These are phyloP conservation scores for Spodoptera littoralis DNA, from an alignment of 2,888 invertebrate genomes.

Conservation along the genomic window DNA sequence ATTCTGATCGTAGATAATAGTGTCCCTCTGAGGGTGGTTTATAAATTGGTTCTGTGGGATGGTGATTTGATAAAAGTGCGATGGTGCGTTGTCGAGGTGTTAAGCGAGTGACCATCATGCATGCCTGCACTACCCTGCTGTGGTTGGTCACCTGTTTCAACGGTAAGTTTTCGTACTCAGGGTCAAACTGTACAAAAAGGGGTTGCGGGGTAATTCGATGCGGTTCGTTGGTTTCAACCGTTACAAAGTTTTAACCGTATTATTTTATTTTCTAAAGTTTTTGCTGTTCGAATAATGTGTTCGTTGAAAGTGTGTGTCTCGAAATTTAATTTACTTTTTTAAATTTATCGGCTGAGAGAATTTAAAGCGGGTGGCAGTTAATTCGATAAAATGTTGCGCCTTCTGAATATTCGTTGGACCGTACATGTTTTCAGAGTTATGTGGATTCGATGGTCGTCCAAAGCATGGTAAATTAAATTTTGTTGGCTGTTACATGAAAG, in stretches of 20 bases:
- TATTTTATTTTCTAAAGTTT: constrained; percentile 44
- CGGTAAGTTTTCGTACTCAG: constrained; percentile 76
- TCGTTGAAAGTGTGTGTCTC: constrained; percentile 34
- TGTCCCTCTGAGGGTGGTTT: constrained; percentile 60
- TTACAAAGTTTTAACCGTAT: constrained; percentile 55
- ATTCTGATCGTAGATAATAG: constrained; percentile 68
- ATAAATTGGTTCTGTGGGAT: constrained; percentile 76
- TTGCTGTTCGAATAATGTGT: constrained; percentile 17
- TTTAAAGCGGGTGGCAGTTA: constrained; percentile 33
- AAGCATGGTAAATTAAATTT: constrained; percentile 47
- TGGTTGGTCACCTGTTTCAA: constrained; percentile 83
- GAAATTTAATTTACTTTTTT: constrained; percentile 38
- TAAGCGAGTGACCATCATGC: constrained; percentile 75
- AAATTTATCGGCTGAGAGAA: constrained; percentile 23
- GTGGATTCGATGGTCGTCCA: constrained; percentile 36
- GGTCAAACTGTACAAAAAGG: constrained; percentile 68
- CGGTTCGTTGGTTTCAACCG: constrained; percentile 72
- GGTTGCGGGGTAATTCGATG: constrained; percentile 65
- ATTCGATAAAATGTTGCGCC: constrained; percentile 37
- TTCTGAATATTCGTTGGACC: constrained; percentile 31
- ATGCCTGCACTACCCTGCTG: constrained; percentile 75
- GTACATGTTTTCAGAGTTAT: constrained; percentile 46
- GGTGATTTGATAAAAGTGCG: constrained; percentile 80
- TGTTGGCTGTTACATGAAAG: constrained; percentile 39
- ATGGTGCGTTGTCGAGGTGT: constrained; percentile 81